Conservation (phyloP, 2,797 vertebrate species). For the Eptatretus atami region DNA sequence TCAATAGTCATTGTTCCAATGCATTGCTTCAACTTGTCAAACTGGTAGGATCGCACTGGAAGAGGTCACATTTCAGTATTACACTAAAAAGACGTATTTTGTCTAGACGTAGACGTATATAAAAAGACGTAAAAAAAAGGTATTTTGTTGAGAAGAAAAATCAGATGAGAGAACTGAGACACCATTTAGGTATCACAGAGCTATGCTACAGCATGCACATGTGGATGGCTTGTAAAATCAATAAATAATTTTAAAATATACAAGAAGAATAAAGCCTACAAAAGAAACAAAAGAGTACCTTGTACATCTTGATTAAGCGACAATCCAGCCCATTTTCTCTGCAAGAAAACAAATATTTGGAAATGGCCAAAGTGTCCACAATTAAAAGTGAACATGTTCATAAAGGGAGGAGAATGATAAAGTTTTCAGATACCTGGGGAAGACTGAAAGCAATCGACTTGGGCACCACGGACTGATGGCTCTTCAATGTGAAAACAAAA, state of each 20-base stretch:
- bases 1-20: constrained; percentile 50
- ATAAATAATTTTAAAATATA: no score
- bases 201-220: no score
- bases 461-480: constrained; percentile 23
- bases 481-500: constrained; percentile 49
- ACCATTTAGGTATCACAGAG: no score
- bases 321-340: constrained; percentile 87
- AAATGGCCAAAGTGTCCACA: constrained; percentile 9
- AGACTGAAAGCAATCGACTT: constrained; percentile 63
- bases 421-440: constrained; percentile 37
- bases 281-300: constrained; percentile 19
- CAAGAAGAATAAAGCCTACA: no score
- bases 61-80: not conserved
- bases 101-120: no score
- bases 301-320: constrained; percentile 63
- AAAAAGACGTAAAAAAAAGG: no score
- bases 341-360: constrained; percentile 10
- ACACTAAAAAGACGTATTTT: accelerated
- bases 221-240: no score
- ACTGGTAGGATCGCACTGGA: constrained; percentile 36
- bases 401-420: constrained; percentile 15
- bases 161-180: no score
- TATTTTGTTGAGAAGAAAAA: no score
- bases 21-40: constrained; percentile 53
- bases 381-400: constrained; percentile 15